Conservation (phyloP, 2,797 vertebrate species). For the Artibeus lituratus region DNA sequence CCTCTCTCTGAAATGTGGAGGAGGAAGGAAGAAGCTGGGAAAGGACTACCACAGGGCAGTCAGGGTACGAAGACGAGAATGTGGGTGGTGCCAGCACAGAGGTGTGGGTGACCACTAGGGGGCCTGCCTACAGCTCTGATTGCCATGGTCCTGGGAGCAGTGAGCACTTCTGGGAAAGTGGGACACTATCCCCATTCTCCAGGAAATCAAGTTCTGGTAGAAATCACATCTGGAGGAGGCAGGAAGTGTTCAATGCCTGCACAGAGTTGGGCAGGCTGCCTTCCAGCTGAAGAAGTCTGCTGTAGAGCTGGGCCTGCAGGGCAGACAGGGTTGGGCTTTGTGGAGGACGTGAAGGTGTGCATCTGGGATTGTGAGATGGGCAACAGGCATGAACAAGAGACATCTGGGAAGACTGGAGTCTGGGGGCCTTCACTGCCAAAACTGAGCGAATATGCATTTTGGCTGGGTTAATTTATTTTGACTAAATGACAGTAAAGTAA, state of each 20-base stretch:
- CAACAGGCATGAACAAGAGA: background rate
- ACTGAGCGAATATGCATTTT: background rate
- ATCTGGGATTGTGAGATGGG: background rate
- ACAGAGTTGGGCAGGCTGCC: background rate
- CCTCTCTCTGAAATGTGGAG: background rate
- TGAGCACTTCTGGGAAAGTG: accelerated
- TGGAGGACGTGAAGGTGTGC: no score
- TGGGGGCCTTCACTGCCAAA: background rate
- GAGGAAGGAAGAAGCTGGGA: background rate
- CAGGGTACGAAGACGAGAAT: background rate
- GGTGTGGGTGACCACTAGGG: background rate
- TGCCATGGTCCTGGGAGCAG: background rate
- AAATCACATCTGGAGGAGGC: background rate
- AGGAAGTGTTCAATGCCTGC: background rate
- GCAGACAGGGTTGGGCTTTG: background rate
- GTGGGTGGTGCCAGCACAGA: background rate
- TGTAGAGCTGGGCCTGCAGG: background rate
- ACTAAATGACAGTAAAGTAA: background rate
- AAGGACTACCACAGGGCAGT: accelerated
- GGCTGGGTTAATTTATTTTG: background rate
- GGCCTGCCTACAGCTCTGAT: background rate
- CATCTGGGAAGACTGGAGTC: background rate
- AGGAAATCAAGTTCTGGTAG: background rate
- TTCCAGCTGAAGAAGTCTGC: background rate
- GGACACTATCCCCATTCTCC: background rate